These are phyloP conservation scores for Falco columbarius DNA, from an alignment of 2,797 vertebrate genomes.

Conservation along the genomic window DNA sequence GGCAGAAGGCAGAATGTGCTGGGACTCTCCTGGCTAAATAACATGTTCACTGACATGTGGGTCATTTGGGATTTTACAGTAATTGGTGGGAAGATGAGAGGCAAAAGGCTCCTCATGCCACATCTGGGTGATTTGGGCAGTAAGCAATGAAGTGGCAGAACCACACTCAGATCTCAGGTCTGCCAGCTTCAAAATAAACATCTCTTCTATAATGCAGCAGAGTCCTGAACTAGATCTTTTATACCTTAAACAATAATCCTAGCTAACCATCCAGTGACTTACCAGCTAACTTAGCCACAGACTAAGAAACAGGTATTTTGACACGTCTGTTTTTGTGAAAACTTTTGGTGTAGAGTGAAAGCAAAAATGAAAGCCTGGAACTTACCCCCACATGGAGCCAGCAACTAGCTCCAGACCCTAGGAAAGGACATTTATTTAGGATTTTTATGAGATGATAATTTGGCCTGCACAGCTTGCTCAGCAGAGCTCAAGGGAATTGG, in stretches of 20 bases:
- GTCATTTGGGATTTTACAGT: not conserved
- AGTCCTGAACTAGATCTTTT: not conserved
- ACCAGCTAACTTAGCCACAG: too few species aligned
- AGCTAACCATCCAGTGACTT: not conserved
- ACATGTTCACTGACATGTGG: accelerated
- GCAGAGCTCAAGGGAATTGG: not conserved
- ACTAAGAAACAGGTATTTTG: not conserved
- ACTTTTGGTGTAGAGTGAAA: not conserved
- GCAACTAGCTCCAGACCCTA: not conserved
- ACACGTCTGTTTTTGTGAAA: not conserved
- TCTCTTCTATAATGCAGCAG: not conserved
- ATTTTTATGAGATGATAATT: not conserved
- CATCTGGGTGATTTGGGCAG: not conserved
- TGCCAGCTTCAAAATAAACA: not conserved
- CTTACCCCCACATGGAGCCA: not conserved
- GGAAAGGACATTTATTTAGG: not conserved
- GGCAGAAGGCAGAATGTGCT: not conserved
- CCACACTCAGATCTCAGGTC: not conserved
- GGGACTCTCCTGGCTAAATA: not conserved
- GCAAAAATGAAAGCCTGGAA: not conserved
- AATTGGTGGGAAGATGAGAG: not conserved
- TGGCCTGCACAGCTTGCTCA: not conserved
- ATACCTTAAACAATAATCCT: not conserved
- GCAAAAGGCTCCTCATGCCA: accelerated
- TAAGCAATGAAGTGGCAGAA: not conserved